Base-by-base conservation (phyloP, 2,113 vertebrate species). In the Orcinus orca region DNA sequence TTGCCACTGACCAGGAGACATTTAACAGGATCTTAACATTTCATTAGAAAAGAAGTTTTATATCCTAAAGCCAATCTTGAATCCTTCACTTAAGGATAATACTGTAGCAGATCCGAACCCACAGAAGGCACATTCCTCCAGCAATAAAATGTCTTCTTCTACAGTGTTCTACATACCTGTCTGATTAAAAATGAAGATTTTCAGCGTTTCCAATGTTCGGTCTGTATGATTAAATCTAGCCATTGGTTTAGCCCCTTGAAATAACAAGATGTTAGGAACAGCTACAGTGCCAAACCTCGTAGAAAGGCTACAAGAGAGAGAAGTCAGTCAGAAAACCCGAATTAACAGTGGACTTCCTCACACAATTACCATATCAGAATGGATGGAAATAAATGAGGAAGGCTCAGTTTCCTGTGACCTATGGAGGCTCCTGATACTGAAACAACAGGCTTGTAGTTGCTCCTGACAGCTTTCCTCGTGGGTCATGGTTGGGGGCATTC, bases 211-310 rank as follows among this genome's bases (percentile, higher is more conserved):
- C 98, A 99, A 90, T 0, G 99, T 99, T 93, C 99, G 98, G 80
- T 99, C 99, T 1, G 99, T 99, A 82, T 99, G 99, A 97, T 99
- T 99, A 98, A 99, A 99, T 67, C 99, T 99, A 90, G 99, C 99
- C 99, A 99, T 99, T 3, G 99, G 99, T 96, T 99, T 99, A 83
- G 99, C 99, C 73, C 99, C 99, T 99, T 99, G 99, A 98, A 99
- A 99, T 96, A 99, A 98, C 47, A 99, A 99, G 73, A 99, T 99
- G 96, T 99, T 99, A 14, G 99, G 99, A 68, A 99, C 99, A 21
- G 99, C 99, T 67, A 99, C 99, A 0, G 99, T 99, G 91, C 99
- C 99, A 98, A 99, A 99, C 92, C 99, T 98, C 0, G 99, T 99
- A 33, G 99, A 99, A 63, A 99, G 99, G 95, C 99, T 99, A 25